Percentiles rank a stretch among this genome's conserved stretches.
Evolutionary conservation across 2,888 invertebrate species (phyloP).

Genomic region (Scrobipalpa atriplicella): DNA sequence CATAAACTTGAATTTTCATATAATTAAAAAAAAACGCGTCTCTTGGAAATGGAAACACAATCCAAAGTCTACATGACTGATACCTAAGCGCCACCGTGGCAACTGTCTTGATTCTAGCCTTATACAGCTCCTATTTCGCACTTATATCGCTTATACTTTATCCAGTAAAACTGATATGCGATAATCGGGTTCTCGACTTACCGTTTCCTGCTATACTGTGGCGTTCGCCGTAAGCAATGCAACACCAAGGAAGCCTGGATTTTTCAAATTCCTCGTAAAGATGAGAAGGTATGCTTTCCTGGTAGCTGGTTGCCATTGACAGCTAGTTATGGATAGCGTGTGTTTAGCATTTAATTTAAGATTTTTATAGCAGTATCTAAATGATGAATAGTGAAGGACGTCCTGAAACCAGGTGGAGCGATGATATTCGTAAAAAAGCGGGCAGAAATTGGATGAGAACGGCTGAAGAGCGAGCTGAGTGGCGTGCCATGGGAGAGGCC

Average conservation of each 20-base stretch:
- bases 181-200: constrained; percentile 37
- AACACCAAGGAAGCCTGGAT: constrained; percentile 43
- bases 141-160: constrained; percentile 8
- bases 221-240: constrained; percentile 44
- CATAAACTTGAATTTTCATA: not conserved
- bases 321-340: not conserved
- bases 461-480: too few relatives aligned
- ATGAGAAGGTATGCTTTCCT: constrained; percentile 29
- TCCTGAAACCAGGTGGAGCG: too few relatives aligned
- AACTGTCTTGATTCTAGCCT: constrained; percentile 8
- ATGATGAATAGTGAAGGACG: too few relatives aligned
- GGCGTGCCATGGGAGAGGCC: too few relatives aligned
- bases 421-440: too few relatives aligned
- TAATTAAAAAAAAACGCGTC: not conserved
- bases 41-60: constrained; percentile 3
- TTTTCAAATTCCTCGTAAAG: constrained; percentile 47
- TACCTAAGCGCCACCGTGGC: not conserved
- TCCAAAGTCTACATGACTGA: not conserved
- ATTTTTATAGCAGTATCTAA: too few relatives aligned
- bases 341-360: too few relatives aligned
- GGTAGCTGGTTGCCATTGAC: constrained; percentile 18
- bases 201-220: constrained; percentile 47
- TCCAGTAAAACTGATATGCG: constrained; percentile 25
- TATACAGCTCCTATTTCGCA: constrained; percentile 3
- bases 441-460: too few relatives aligned